A percentile compares a stretch with the other conserved stretches of the same genome.
These are phyloP conservation scores for Trachymyrmex cornetzi DNA, from an alignment of 1,140 invertebrate species.

Conservation along the genomic window DNA sequence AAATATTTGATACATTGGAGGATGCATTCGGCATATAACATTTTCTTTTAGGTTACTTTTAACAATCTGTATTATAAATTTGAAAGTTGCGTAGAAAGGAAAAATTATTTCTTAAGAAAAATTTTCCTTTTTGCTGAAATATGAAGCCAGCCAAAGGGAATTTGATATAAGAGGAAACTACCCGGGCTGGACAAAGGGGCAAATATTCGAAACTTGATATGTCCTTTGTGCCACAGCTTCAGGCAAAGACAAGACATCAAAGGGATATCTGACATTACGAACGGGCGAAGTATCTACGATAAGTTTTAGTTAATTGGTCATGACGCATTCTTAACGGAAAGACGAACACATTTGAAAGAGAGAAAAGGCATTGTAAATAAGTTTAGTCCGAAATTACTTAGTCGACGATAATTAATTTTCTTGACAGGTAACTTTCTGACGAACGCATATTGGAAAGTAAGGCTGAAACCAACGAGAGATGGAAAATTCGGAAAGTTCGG, in stretches of 20 bases:
- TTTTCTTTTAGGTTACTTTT: background rate
- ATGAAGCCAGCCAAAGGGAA: slow-evolving; percentile 44
- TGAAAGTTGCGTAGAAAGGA: slow-evolving; percentile 34
- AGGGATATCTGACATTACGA: slow-evolving; percentile 43
- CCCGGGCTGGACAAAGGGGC: slow-evolving; percentile 44
- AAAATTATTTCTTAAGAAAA: slow-evolving; percentile 48
- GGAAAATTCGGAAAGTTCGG: slow-evolving; percentile 55
- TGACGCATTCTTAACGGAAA: slow-evolving; percentile 6
- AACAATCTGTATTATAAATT: slow-evolving; percentile 26
- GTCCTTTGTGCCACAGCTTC: slow-evolving; percentile 40
- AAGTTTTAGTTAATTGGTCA: slow-evolving; percentile 36
- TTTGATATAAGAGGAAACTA: slow-evolving; percentile 55
- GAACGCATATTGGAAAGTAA: slow-evolving; percentile 38
- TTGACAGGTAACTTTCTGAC: slow-evolving; percentile 45
- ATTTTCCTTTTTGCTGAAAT: slow-evolving; percentile 42
- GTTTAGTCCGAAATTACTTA: slow-evolving; percentile 12
- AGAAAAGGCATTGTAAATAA: slow-evolving; percentile 26
- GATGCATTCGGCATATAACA: background rate
- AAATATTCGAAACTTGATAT: slow-evolving; percentile 60
- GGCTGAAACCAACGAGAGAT: slow-evolving; percentile 35
- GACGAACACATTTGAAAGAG: background rate
- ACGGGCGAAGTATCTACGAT: slow-evolving; percentile 7
- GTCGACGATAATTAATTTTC: slow-evolving; percentile 41
- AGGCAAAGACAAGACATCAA: slow-evolving; percentile 36
- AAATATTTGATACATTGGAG: background rate